Evolutionary conservation across 2,113 vertebrate species (phyloP), one percentile per base, ranked within the genome.

Genomic region (Orientallactaga bullata): DNA sequence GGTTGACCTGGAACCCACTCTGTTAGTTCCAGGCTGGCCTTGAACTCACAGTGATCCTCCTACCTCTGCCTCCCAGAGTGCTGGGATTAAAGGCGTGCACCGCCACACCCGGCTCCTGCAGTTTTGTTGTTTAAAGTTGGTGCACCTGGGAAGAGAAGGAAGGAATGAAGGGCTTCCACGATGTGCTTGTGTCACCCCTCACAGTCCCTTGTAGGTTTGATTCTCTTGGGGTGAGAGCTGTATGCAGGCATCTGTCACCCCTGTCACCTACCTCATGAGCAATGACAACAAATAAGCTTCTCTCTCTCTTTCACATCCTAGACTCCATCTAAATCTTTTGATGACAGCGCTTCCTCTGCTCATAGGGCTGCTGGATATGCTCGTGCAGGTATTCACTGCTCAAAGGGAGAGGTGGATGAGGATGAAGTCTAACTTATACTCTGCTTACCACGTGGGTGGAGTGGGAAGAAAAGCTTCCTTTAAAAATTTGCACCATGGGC

Each of bases 171-270:
- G 26, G 16, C 32, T 60, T 76, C 47, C 4, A 7, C 0, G 58
- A n/a, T 77, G 58, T 28, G 58, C 73, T 42, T n/a, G 30, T 18
- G 68, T 85, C 51, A 37, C 65, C 61, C 79, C 23, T 42, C 39
- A 6, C 35, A 32, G 58, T 39, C 68, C 72, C 35, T 32, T 23
- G 28, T 1, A n/a, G 51, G 58, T 81, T 88, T 71, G 24, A n/a
- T 23, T 69, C 13, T 78, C 79, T 73, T 20, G 47, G 30, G n/a
- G 37, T 72, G 74, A 55, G 89, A 96, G 65, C 30, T 37, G 84
- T 79, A 92, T 65, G 35, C 60, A 93, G 85, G 28, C 12, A 55
- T 94, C 35, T 85, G 61, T 91, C 90, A 91, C 81, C 74, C 42
- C 30, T 17, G 82, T n/a, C 72, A n/a, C n/a, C n/a, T n/a, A 86